Percentiles rank a stretch among this genome's conserved stretches.
phyloP scores from a whole-genome alignment of 2,797 vertebrate species.

The Eidolon dupreanum region DNA sequence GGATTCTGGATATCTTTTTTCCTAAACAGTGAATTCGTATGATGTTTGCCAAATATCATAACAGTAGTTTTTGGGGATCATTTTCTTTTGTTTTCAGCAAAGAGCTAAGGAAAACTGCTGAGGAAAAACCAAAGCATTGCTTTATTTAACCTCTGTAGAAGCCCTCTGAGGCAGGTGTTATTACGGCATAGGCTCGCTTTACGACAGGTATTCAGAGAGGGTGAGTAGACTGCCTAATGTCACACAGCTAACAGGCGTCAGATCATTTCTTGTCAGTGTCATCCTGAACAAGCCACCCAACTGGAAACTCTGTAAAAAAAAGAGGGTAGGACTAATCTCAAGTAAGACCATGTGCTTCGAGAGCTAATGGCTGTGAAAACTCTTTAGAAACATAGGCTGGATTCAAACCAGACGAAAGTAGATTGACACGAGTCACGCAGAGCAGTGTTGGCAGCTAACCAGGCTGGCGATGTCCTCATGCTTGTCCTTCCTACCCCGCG shows the following conservation, averaged over 20 bases:
- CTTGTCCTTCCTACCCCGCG: neutral
- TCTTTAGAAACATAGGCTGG: neutral
- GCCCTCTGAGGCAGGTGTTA: neutral
- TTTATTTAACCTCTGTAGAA: neutral
- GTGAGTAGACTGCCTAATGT: neutral
- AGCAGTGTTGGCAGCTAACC: neutral
- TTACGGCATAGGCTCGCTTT: neutral
- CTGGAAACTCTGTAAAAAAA: neutral
- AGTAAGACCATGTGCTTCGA: neutral
- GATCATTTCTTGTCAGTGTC: neutral
- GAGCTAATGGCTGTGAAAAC: neutral
- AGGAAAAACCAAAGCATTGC: neutral
- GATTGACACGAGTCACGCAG: neutral
- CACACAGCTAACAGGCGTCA: neutral
- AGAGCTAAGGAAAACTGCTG: neutral
- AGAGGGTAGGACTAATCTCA: neutral
- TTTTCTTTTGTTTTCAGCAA: neutral
- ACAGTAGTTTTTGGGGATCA: neutral
- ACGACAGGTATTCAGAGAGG: neutral
- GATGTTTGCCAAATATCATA: neutral
- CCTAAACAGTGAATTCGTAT: neutral
- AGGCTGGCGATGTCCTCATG: neutral
- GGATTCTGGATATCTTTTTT: neutral
- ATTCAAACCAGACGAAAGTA: neutral
- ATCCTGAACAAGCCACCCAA: neutral